phyloP scores from a whole-genome alignment of 2,797 vertebrate genomes.

The Eidolon dupreanum region DNA sequence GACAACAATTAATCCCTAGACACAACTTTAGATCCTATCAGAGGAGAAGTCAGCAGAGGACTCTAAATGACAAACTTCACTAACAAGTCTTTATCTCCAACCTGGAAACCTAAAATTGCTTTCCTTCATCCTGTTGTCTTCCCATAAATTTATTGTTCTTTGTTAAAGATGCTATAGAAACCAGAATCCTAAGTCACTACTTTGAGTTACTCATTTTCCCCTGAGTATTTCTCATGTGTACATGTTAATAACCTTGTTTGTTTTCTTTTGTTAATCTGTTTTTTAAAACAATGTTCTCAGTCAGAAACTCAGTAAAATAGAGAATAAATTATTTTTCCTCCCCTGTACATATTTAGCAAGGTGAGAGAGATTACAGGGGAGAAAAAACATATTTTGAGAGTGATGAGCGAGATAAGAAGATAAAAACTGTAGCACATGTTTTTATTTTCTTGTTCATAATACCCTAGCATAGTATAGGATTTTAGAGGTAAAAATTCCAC shows the following conservation, averaged over 20 bases:
- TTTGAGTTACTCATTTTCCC: neutral
- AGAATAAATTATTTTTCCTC: neutral
- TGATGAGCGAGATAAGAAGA: neutral
- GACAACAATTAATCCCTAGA: too few species aligned
- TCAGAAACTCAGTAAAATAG: neutral
- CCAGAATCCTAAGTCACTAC: neutral
- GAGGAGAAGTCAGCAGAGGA: too few species aligned
- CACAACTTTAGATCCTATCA: too few species aligned
- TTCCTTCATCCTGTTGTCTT: neutral
- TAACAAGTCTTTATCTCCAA: too few species aligned
- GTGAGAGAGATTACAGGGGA: neutral
- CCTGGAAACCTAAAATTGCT: neutral
- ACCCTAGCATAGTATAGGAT: neutral
- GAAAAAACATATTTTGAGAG: neutral
- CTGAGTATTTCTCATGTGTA: neutral
- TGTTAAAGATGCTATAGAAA: neutral
- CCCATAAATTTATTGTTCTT: neutral
- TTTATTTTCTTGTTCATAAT: neutral
- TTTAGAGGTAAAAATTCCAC: neutral
- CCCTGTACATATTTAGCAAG: neutral
- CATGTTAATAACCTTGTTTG: neutral
- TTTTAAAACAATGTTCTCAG: neutral
- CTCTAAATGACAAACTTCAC: too few species aligned
- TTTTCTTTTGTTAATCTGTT: neutral
- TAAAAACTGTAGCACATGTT: neutral